Conservation (phyloP, 2,888 invertebrate genomes). For the Odontothrips loti region DNA sequence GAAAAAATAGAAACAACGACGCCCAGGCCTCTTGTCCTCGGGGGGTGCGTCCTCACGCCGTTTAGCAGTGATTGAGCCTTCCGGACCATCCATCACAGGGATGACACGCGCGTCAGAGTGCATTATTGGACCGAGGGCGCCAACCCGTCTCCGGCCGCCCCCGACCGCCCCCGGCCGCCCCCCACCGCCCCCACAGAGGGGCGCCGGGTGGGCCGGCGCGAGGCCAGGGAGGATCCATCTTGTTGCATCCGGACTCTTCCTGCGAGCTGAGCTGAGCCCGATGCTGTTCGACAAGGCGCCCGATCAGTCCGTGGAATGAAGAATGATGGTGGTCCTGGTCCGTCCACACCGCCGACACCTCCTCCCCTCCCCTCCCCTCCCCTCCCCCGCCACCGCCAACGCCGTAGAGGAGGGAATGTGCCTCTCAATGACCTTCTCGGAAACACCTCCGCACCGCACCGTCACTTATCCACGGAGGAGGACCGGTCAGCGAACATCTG, state of each 20-base stretch:
- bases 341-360: background rate
- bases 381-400: background rate
- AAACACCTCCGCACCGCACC: background rate
- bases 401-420: background rate
- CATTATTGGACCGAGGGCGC: too few relatives aligned
- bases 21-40: too few relatives aligned
- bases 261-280: background rate
- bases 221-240: background rate
- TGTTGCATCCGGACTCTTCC: background rate
- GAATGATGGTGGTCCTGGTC: background rate
- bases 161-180: background rate
- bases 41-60: too few relatives aligned
- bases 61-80: too few relatives aligned
- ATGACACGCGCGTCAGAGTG: too few relatives aligned
- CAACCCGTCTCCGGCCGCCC: background rate
- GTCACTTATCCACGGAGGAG: background rate
- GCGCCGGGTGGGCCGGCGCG: too few relatives aligned
- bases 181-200: background rate
- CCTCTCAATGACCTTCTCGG: background rate
- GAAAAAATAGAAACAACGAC: too few relatives aligned
- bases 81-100: too few relatives aligned
- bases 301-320: background rate
- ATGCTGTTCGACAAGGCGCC: conserved; percentile 5
- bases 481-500: background rate
- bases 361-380: background rate